These are phyloP conservation scores for Cryptocephalus moraei DNA, from an alignment of 2,888 invertebrate species.

Conservation along the genomic window DNA sequence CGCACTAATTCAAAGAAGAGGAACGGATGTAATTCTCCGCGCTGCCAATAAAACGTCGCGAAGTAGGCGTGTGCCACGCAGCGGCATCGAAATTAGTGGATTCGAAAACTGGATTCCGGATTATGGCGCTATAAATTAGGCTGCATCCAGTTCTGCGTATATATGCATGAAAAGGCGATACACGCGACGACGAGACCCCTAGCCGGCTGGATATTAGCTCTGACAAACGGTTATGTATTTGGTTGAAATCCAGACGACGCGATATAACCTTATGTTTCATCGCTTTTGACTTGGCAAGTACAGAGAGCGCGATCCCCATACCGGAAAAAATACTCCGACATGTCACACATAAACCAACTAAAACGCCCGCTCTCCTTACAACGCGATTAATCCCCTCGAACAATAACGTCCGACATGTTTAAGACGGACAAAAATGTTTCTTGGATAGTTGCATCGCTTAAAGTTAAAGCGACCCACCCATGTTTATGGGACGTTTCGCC, in stretches of 20 bases:
- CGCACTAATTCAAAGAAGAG: slow-evolving; percentile 23
- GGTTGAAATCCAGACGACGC: slow-evolving; percentile 37
- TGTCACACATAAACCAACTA: slow-evolving; percentile 9
- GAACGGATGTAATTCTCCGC: slow-evolving; percentile 26
- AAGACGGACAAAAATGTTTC: too few species aligned
- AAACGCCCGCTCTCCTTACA: slow-evolving; percentile 8
- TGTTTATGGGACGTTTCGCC: too few species aligned
- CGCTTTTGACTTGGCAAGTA: slow-evolving; percentile 30
- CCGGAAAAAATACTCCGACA: slow-evolving; percentile 7
- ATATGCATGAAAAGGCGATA: slow-evolving; percentile 20
- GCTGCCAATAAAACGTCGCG: slow-evolving; percentile 28
- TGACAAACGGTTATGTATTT: slow-evolving; percentile 41
- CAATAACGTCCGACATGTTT: too few species aligned
- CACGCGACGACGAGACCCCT: slow-evolving; percentile 5
- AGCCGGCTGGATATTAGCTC: slow-evolving; percentile 29
- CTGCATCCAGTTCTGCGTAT: slow-evolving; percentile 7
- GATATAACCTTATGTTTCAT: slow-evolving; percentile 37
- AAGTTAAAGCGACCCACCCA: too few species aligned
- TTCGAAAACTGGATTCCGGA: slow-evolving; percentile 14
- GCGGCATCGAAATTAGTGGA: slow-evolving; percentile 20
- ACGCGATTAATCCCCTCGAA: not conserved
- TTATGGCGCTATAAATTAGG: slow-evolving; percentile 29
- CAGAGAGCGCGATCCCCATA: slow-evolving; percentile 1
- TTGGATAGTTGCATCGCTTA: too few species aligned
- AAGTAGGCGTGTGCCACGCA: slow-evolving; percentile 24